Evolutionary conservation across 2,113 vertebrate species (phyloP), one percentile per base, ranked within the genome.

Genomic region (Chiloscyllium plagiosum): DNA sequence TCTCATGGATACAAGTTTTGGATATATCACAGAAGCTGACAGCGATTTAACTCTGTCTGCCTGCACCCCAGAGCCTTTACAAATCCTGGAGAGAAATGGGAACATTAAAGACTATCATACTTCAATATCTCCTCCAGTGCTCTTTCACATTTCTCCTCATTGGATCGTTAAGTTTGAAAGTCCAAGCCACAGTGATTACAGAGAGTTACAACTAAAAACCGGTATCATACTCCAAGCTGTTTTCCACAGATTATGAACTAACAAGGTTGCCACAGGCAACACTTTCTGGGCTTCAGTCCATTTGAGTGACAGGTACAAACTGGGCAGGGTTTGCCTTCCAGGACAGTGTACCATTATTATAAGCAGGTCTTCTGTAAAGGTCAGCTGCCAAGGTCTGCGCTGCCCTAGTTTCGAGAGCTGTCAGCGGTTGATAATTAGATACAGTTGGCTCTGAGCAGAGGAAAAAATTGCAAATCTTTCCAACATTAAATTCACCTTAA

Each of bases 291-390:
- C 20, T 68, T 93, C 89, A 37, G 89, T 5, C 89, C 61, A n/a
- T 37, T 47, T 93, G 89, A 93, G 17, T 93, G 89, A 93, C 89
- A 93, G 89, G n/a, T 93, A 66, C 89, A 66, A 93, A 93, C 89
- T 66, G 61, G 33, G 89, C 52, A 90, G 13, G 52, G 13, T 61
- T 4, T 90, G 52, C 61, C 61, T 93, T n/a, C 61, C 15, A 93
- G 89, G 89, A 66, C 65, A 66, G 37, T 37, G 89, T 37, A 61
- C 6, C 61, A 93, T 93, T 66, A 93, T 93, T 93, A 22, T 93
- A 66, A 65, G 20, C 33, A 93, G 89, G 61, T 37, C 61, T n/a
- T 37, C 10, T 66, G 61, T 66, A 93, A 93, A 66, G 89, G 89
- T 68, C 33, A 93, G 56, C 61, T 93, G 89, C 33, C 89, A 93